These are phyloP conservation scores for Trichacis sp. DNA, from an alignment of 2,888 invertebrate genomes.

Conservation along the genomic window DNA sequence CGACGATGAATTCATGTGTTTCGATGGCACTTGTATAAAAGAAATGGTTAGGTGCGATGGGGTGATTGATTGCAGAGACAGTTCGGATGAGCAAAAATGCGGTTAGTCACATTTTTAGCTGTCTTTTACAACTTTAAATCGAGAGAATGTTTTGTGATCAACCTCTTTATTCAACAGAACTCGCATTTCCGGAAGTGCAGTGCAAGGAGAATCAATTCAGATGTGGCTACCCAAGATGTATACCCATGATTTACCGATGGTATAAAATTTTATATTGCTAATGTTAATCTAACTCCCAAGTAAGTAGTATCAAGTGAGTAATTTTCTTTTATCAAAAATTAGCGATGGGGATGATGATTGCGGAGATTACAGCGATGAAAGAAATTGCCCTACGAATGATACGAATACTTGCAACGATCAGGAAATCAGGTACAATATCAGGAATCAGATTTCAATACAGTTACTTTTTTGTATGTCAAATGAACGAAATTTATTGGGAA, in stretches of 20 bases:
- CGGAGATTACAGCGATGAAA: conserved; percentile 79
- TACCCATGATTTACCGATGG: conserved; percentile 81
- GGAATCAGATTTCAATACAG: not conserved
- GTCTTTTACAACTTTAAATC: too few relatives aligned
- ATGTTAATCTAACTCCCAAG: too few relatives aligned
- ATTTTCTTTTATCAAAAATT: too few relatives aligned
- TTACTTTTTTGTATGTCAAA: too few relatives aligned
- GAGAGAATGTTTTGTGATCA: not conserved
- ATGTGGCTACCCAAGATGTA: conserved; percentile 80
- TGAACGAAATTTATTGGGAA: too few relatives aligned
- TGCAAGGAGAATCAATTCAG: conserved; percentile 83
- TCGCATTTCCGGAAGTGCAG: conserved; percentile 59
- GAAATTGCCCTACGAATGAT: conserved; percentile 74
- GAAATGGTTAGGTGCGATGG: conserved; percentile 82
- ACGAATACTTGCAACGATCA: conserved; percentile 76
- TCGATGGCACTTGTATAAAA: conserved; percentile 83
- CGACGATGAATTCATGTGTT: conserved; percentile 80
- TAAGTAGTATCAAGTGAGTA: too few relatives aligned
- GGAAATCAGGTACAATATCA: conserved; percentile 76
- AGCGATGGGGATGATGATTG: conserved; percentile 90
- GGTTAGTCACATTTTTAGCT: too few relatives aligned
- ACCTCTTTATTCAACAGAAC: not conserved
- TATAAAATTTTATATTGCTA: too few relatives aligned
- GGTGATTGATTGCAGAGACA: conserved; percentile 85
- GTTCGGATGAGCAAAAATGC: conserved; percentile 83